A percentile compares a stretch with the other conserved stretches of the same genome.
Conservation (phyloP, 2,797 vertebrate genomes). For the Sebastes baramenuke region DNA sequence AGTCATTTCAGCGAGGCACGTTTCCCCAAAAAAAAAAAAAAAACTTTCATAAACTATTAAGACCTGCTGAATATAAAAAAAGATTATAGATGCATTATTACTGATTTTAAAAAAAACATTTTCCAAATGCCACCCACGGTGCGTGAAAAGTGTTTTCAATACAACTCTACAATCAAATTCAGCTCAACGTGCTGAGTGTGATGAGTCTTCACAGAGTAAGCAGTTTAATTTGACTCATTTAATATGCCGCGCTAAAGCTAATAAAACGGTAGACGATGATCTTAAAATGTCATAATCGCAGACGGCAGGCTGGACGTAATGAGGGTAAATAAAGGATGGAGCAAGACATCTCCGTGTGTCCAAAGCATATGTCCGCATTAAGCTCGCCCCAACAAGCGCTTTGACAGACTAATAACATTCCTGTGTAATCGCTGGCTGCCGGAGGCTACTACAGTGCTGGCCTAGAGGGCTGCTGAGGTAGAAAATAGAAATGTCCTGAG, state of each 20-base stretch:
- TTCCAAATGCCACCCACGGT: slow-evolving; percentile 2
- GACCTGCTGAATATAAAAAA: not conserved
- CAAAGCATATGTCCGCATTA: slow-evolving; percentile 31
- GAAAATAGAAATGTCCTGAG: slow-evolving; percentile 5
- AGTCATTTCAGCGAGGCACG: slow-evolving; percentile 41
- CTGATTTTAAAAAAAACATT: not conserved
- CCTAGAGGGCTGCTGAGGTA: not conserved
- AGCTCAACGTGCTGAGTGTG: not conserved
- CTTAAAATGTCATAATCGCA: slow-evolving; percentile 30
- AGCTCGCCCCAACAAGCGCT: slow-evolving; percentile 23
- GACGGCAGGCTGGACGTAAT: slow-evolving; percentile 30
- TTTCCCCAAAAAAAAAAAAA: not conserved
- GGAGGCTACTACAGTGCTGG: not conserved
- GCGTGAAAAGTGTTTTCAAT: not conserved
- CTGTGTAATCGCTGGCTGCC: slow-evolving; percentile 27
- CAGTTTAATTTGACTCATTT: not conserved
- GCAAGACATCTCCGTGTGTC: slow-evolving; percentile 48
- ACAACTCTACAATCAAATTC: not conserved
- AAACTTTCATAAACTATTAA: slow-evolving; percentile 37
- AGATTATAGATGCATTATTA: slow-evolving; percentile 30
- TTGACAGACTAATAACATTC: slow-evolving; percentile 27
- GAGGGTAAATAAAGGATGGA: slow-evolving; percentile 54
- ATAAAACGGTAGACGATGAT: not conserved
- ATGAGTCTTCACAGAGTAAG: not conserved
- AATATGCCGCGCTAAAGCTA: not conserved